Base-by-base conservation (phyloP, 35 echinoderm and acorn worm species). In the Apostichopus parvimensis region DNA sequence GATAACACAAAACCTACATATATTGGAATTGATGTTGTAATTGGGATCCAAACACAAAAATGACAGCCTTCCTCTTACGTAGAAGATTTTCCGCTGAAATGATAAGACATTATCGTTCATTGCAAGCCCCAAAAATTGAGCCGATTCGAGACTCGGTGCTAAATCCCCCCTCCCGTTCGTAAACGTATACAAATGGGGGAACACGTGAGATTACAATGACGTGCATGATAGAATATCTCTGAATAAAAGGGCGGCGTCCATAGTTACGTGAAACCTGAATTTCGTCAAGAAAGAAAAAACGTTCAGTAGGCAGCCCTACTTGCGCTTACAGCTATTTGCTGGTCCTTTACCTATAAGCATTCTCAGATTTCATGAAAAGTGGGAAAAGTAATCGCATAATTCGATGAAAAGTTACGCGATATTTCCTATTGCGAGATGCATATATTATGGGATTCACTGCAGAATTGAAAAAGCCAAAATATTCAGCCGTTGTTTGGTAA, bases 391-490 rank as follows among this genome's bases (percentile, higher is more conserved):
- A 8, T 14, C 64, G 64, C 64, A 68, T 11, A n/a, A 90, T 34
- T 4, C 15, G 53, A 17, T 20, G 25, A 12, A 12, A 73, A 1
- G 68, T 61, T 18, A 34, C 56, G 28, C 62, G 25, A 53, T 57
- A 90, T 6, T 78, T 14, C 28, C 77, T 23, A 15, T 90, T 77
- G 20, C 88, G 66, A 11, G 34, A 73, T 7, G 88, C 88, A 34
- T 90, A 90, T 6, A 90, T 77, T 1, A 90, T 53, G 18, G 88
- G 88, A 23, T 90, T 90, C 54, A 90, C 73, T 6, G 68, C 65
- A 56, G 88, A 90, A 78, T 77, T 90, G 45, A 68, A 73, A 28
- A 77, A 54, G 21, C 13, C 73, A 9, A 57, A 57, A 56, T 25
- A 73, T 23, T 90, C 88, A 9, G 88, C 77, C 12, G 13, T 70